Evolutionary conservation across 2,888 invertebrate genomes (phyloP).

Genomic region (Baccha elongata): DNA sequence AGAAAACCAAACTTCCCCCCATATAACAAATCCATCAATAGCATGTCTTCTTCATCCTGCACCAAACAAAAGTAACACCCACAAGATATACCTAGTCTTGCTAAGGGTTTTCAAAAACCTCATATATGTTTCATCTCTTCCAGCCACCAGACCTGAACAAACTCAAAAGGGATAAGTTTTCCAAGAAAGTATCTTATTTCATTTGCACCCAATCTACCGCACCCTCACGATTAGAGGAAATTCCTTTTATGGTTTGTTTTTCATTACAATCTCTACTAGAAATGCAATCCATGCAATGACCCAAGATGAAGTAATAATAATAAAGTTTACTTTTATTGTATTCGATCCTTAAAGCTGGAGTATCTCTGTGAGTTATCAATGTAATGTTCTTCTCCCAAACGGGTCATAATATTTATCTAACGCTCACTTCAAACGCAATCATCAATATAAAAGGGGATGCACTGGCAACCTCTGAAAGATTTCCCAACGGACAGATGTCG

Average conservation of each 20-base stretch:
- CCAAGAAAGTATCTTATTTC: slow-evolving; percentile 52
- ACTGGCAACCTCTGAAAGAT: slow-evolving; percentile 41
- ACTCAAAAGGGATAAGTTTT: slow-evolving; percentile 6
- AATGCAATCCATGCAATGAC: slow-evolving; percentile 23
- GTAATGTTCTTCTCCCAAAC: slow-evolving; percentile 26
- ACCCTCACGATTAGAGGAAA: slow-evolving; percentile 39
- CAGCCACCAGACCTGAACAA: slow-evolving; percentile 21
- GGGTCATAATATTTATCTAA: slow-evolving; percentile 69
- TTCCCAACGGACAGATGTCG: slow-evolving; percentile 60
- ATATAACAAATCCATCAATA: slow-evolving; percentile 20
- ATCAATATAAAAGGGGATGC: neutral
- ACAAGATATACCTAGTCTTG: neutral
- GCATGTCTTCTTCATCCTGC: slow-evolving; percentile 30
- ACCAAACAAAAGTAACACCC: slow-evolving; percentile 4
- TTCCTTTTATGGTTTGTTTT: slow-evolving; percentile 65
- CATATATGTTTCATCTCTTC: slow-evolving; percentile 15
- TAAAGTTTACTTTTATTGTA: slow-evolving; percentile 56
- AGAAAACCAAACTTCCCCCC: slow-evolving; percentile 1
- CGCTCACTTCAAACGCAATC: slow-evolving; percentile 56
- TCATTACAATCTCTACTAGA: neutral
- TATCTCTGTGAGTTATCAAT: slow-evolving; percentile 46
- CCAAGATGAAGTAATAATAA: slow-evolving; percentile 50
- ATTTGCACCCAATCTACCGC: slow-evolving; percentile 27
- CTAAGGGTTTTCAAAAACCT: slow-evolving; percentile 7
- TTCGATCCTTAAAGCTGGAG: slow-evolving; percentile 42